A percentile compares a stretch with the other conserved stretches of the same genome.
phyloP scores from a whole-genome alignment of 37 sponge, comb jelly and placozoan genomes.

The Ephydatia muelleri region DNA sequence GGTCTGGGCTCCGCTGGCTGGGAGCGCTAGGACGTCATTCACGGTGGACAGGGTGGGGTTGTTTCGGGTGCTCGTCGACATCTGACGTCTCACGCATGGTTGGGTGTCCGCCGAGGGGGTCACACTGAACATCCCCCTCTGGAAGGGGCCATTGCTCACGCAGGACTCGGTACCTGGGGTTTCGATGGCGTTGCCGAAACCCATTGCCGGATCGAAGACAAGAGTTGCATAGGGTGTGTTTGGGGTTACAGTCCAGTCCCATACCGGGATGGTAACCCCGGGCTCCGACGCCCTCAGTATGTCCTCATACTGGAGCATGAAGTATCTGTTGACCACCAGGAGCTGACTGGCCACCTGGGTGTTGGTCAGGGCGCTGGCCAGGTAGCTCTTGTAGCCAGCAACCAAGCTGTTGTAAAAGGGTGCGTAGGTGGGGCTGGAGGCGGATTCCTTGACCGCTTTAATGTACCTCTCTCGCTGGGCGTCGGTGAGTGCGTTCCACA shows the following conservation, averaged over 20 bases:
- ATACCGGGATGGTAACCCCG: slow-evolving; percentile 66
- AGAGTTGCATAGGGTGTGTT: slow-evolving; percentile 24
- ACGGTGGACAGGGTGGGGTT: slow-evolving; percentile 2
- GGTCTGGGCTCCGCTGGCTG: slow-evolving; percentile 13
- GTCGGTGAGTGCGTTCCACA: slow-evolving; percentile 36
- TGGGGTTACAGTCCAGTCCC: slow-evolving; percentile 68
- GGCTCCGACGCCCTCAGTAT: slow-evolving; percentile 50
- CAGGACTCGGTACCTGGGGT: slow-evolving; percentile 18
- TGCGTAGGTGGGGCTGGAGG: slow-evolving; percentile 36
- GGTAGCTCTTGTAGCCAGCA: slow-evolving; percentile 18
- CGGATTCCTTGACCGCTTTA: slow-evolving; percentile 39
- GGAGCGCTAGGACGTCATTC: slow-evolving; percentile 13
- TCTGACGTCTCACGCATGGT: slow-evolving; percentile 53
- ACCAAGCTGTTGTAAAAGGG: slow-evolving; percentile 56
- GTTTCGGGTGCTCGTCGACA: not conserved
- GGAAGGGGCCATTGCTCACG: slow-evolving; percentile 64
- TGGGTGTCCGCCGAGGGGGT: slow-evolving; percentile 16
- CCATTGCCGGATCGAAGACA: slow-evolving; percentile 53
- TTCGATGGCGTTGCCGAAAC: slow-evolving; percentile 63
- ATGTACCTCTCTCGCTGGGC: slow-evolving; percentile 55
- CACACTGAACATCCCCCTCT: slow-evolving; percentile 30
- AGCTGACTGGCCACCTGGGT: slow-evolving; percentile 39
- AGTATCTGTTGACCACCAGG: slow-evolving; percentile 72
- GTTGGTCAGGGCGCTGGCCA: slow-evolving; percentile 24
- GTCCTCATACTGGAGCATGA: slow-evolving; percentile 71